phyloP scores from a whole-genome alignment of 92 coral and sea anemone species.

The Epizoanthus illoricatus region DNA sequence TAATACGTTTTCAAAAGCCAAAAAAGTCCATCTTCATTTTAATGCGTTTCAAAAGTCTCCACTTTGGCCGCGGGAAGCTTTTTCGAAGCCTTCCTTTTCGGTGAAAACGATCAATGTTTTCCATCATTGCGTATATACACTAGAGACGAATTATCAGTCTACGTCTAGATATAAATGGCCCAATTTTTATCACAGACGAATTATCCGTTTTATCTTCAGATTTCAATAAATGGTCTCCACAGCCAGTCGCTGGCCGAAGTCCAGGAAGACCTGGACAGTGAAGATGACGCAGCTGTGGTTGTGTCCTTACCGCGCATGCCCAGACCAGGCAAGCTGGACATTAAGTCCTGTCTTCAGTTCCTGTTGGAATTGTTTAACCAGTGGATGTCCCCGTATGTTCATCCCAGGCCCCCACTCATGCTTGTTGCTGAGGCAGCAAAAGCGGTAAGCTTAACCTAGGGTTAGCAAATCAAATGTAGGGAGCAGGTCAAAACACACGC shows the following conservation, averaged over 20 bases:
- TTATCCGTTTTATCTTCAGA: constrained; percentile 43
- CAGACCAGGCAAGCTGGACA: constrained; percentile 88
- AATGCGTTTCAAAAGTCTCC: too few relatives aligned
- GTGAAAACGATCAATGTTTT: too few relatives aligned
- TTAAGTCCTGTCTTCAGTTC: constrained; percentile 95
- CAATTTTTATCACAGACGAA: neutral
- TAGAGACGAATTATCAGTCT: too few relatives aligned
- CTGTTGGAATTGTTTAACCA: constrained; percentile 94
- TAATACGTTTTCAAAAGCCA: too few relatives aligned
- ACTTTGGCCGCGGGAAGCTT: too few relatives aligned
- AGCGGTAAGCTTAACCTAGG: constrained; percentile 85
- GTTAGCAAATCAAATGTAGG: too few relatives aligned
- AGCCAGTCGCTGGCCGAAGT: constrained; percentile 80
- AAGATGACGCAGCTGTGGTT: constrained; percentile 74
- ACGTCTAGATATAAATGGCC: neutral
- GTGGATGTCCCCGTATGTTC: constrained; percentile 98
- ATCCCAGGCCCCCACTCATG: constrained; percentile 96
- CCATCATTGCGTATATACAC: too few relatives aligned
- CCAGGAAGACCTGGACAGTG: constrained; percentile 82
- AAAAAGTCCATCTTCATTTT: too few relatives aligned
- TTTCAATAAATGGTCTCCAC: constrained; percentile 75
- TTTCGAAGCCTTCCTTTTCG: too few relatives aligned
- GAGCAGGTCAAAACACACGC: too few relatives aligned
- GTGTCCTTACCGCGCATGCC: constrained; percentile 74
- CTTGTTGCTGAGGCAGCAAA: constrained; percentile 92